Conservation (phyloP, 2,113 vertebrate genomes). For the Hucho hucho region DNA sequence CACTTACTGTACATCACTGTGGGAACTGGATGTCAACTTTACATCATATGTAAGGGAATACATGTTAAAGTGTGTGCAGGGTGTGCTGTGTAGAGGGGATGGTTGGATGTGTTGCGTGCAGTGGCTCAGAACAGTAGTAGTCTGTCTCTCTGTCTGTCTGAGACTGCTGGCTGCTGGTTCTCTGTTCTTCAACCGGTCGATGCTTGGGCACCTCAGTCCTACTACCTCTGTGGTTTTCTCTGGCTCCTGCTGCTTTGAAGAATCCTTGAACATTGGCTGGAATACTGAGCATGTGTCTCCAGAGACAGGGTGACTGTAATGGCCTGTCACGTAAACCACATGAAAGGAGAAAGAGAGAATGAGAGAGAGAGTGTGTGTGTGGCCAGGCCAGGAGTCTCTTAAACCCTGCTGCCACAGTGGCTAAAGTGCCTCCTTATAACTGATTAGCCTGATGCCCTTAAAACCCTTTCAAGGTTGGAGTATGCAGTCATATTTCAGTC, state of each 20-base stretch:
- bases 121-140: background rate
- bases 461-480: background rate
- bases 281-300: background rate
- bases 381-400: background rate
- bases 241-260: conserved; percentile 6
- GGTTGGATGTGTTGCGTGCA: background rate
- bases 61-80: background rate
- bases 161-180: background rate
- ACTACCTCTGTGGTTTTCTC: background rate
- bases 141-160: background rate
- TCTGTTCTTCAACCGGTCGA: conserved; percentile 1
- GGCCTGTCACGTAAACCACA: conserved; percentile 6
- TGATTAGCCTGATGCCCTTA: conserved; percentile 5
- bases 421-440: background rate
- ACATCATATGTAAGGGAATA: background rate
- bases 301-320: conserved; percentile 2
- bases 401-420: background rate
- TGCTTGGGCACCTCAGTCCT: background rate
- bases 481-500: background rate
- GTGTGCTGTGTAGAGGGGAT: background rate
- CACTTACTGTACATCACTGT: background rate
- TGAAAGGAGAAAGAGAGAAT: background rate
- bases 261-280: background rate
- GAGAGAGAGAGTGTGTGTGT: too few species aligned
- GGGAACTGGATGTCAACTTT: background rate